Evolutionary conservation across 2,113 vertebrate genomes (phyloP), one percentile per base, ranked within the genome.

Genomic region (Struthio camelus): DNA sequence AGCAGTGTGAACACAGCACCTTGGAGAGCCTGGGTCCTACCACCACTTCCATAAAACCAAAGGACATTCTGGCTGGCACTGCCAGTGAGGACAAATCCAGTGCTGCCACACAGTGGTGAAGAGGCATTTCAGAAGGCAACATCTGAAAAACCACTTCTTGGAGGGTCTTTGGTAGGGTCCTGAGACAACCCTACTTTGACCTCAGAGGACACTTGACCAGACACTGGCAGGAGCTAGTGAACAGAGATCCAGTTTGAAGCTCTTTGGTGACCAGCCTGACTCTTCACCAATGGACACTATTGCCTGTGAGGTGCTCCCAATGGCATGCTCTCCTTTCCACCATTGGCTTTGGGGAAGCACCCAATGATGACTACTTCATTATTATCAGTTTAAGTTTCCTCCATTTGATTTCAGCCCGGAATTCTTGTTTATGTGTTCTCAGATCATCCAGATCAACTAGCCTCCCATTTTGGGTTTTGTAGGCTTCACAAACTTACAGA

Each of bases 61-160:
- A 66, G 17, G 8, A 7, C 12, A 3, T 34, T 64, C 75, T 30
- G 42, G 30, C 9, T 14, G 7, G 48, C 18, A 69, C 0, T 40
- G 0, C 3, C 17, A 28, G 15, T 8, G 81, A 94, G 79, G 79
- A 80, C 59, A 85, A 77, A 93, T 95, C 53, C 89, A 77, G 95
- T 97, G 85, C 96, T 96, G 96, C 96, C 96, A 96, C 96, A 65
- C 91, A 81, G 95, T 91, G 93, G 94, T 80, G 67, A 85, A 79
- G 91, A 90, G 94, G 72, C 80, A 88, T 75, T 94, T 88, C 64
- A 15, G 80, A 76, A 44, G 36, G 59, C 14, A n/a, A 59, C 10
- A 28, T 40, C 92, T 73, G 44, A 53, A 85, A 62, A 93, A 64
- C 15, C 34, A 53, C 25, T 53, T 34, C 66, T 7, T 1, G 10